Conservation (phyloP, 2,888 invertebrate genomes). For the Drosophila subquinaria region DNA sequence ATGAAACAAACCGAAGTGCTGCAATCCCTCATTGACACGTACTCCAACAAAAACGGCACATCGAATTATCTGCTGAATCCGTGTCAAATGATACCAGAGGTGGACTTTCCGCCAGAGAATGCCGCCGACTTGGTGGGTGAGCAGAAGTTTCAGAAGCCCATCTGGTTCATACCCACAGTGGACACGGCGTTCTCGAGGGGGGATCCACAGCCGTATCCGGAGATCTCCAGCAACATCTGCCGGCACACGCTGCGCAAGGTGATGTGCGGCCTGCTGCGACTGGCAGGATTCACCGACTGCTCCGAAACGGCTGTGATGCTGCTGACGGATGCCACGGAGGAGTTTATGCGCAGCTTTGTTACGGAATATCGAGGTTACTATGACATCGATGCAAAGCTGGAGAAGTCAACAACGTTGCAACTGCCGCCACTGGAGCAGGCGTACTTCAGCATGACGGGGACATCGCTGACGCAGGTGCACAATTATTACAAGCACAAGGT, state of each 20-base stretch:
- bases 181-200: slow-evolving; percentile 83
- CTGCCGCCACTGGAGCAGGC: slow-evolving; percentile 80
- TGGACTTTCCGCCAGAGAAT: slow-evolving; percentile 84
- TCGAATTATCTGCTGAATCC: slow-evolving; percentile 84
- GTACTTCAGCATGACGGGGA: slow-evolving; percentile 80
- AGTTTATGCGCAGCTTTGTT: slow-evolving; percentile 82
- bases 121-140: slow-evolving; percentile 82
- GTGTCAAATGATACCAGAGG: slow-evolving; percentile 85
- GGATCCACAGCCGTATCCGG: slow-evolving; percentile 71
- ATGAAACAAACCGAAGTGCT: slow-evolving; percentile 85
- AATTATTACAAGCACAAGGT: slow-evolving; percentile 85
- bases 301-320: slow-evolving; percentile 81
- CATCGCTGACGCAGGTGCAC: slow-evolving; percentile 83
- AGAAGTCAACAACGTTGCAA: slow-evolving; percentile 66
- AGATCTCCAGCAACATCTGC: slow-evolving; percentile 75
- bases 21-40: slow-evolving; percentile 84
- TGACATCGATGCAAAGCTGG: slow-evolving; percentile 51
- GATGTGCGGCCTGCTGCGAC: slow-evolving; percentile 83
- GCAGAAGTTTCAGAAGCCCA: slow-evolving; percentile 83
- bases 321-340: slow-evolving; percentile 83
- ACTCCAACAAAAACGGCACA: slow-evolving; percentile 84
- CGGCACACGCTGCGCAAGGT: slow-evolving; percentile 82
- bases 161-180: slow-evolving; percentile 84
- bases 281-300: slow-evolving; percentile 84
- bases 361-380: slow-evolving; percentile 62